phyloP scores from a whole-genome alignment of 2,888 invertebrate genomes.

The Trichogramma dendrolimi region DNA sequence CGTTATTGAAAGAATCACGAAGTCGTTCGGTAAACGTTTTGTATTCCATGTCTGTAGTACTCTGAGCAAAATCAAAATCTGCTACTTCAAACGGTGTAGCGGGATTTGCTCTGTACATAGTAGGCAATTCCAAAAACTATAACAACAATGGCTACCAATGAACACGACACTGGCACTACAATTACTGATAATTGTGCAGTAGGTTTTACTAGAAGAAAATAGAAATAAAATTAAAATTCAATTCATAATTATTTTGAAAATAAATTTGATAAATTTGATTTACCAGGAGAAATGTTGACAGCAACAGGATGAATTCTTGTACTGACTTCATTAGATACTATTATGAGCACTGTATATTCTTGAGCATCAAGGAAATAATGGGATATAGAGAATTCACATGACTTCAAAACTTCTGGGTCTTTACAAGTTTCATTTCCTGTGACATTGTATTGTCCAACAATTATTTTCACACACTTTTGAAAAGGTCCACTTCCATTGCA shows the following conservation, averaged over 20 bases:
- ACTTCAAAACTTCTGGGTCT: conserved; percentile 44
- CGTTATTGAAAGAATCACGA: conserved; percentile 69
- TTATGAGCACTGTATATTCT: conserved; percentile 72
- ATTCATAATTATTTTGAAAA: neutral
- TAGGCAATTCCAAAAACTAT: conserved; percentile 85
- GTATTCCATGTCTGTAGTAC: conserved; percentile 75
- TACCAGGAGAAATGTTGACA: conserved; percentile 82
- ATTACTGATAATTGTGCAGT: conserved; percentile 84
- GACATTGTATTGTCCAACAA: conserved; percentile 63
- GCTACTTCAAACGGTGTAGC: conserved; percentile 80
- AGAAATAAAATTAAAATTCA: neutral
- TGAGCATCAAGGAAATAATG: conserved; percentile 70
- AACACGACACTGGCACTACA: conserved; percentile 80
- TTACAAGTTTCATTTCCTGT: conserved; percentile 75
- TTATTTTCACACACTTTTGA: conserved; percentile 65
- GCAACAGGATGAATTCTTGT: conserved; percentile 66
- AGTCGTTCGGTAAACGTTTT: conserved; percentile 81
- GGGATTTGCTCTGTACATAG: conserved; percentile 75
- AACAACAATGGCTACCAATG: conserved; percentile 74
- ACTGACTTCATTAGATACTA: conserved; percentile 74
- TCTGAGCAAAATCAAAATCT: conserved; percentile 84
- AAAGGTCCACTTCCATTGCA: conserved; percentile 75
- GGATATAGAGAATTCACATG: conserved; percentile 62
- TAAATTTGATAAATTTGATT: conserved; percentile 27
- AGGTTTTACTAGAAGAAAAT: conserved; percentile 59